A percentile compares a stretch with the other conserved stretches of the same genome.
Conservation (phyloP, 2,113 vertebrate genomes). For the Okapia johnstoni region DNA sequence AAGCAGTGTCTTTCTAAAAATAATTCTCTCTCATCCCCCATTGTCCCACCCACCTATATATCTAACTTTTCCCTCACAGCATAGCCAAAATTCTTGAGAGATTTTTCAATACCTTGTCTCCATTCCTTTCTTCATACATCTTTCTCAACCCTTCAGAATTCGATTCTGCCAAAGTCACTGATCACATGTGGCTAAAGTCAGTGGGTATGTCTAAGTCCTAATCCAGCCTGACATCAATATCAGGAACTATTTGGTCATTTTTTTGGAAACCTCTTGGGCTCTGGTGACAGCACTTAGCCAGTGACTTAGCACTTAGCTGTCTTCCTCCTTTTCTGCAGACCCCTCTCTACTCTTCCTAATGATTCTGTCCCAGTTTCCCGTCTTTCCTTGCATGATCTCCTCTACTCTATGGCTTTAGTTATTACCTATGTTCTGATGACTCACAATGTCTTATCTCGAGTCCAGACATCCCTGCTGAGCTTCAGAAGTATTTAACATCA, state of each 20-base stretch:
- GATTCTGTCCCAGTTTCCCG: background rate
- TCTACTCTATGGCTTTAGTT: background rate
- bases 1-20: constrained; percentile 6
- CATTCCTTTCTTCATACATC: background rate
- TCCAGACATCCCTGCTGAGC: background rate
- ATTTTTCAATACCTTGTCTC: background rate
- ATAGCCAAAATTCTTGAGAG: background rate
- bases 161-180: constrained; percentile 27
- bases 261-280: background rate
- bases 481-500: constrained; percentile 15
- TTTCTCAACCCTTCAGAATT: background rate
- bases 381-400: background rate
- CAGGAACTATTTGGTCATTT: background rate
- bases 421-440: background rate
- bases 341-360: background rate
- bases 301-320: background rate
- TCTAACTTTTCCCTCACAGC: background rate
- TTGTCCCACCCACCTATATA: background rate
- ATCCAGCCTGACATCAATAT: background rate
- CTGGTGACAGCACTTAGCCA: background rate
- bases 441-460: background rate
- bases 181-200: background rate
- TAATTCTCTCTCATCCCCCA: background rate
- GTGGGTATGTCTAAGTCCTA: background rate
- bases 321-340: background rate